These are phyloP conservation scores for Synodontis membranacea DNA, from an alignment of 2,113 vertebrate species.

Conservation along the genomic window DNA sequence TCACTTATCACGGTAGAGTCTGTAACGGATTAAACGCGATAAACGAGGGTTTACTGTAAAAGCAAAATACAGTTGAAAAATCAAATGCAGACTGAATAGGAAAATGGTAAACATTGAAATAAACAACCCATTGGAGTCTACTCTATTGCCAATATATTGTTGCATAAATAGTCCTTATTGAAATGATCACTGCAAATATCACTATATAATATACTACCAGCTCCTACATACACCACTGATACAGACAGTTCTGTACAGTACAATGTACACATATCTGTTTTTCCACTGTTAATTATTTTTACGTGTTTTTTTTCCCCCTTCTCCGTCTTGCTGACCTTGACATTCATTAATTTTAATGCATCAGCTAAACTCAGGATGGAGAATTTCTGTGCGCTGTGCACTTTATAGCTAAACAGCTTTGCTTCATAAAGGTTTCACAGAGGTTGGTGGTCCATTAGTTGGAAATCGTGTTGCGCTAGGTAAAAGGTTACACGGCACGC, in stretches of 20 bases:
- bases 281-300: background rate
- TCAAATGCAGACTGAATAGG: background rate
- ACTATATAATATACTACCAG: background rate
- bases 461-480: conserved; percentile 23
- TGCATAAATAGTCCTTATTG: no score
- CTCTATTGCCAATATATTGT: background rate
- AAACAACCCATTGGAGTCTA: background rate
- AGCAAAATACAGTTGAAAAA: background rate
- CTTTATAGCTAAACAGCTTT: background rate
- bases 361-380: background rate
- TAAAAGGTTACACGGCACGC: conserved; percentile 49
- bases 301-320: background rate
- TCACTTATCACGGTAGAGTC: no score
- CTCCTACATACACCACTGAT: background rate
- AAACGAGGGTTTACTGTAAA: no score
- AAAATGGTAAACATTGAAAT: background rate
- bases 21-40: no score
- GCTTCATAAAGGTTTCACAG: conserved; percentile 22
- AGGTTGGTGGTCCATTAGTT: conserved; percentile 26
- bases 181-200: no score
- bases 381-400: background rate
- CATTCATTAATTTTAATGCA: conserved; percentile 19
- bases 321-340: conserved; percentile 21
- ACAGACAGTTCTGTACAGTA: background rate
- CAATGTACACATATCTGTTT: background rate